Evolutionary conservation across 2,888 invertebrate genomes (phyloP), one percentile per base, ranked within the genome.

Genomic region (Eristalis intricaria): DNA sequence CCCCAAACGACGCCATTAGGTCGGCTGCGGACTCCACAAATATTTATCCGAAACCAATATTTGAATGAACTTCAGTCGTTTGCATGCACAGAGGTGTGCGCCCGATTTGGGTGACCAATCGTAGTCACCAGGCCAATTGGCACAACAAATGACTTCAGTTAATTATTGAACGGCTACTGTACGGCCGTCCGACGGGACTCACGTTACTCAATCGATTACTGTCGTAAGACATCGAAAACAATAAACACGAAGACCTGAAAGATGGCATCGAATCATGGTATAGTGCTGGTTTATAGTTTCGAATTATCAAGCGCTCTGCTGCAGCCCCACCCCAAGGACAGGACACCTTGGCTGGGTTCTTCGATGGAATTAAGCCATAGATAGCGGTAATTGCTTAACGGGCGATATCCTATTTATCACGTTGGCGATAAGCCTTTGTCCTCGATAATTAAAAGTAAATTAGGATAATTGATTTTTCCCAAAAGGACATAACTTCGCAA

Each of bases 191-290:
- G 32, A 32, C 32, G 32, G 32, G 26, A 60, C 60, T 23, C 5
- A 19, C 50, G 50, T 60, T 60, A 13, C 60, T 65, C 64, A 56
- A 75, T 69, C 58, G 75, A 81, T 70, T 50, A 1, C 13, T 61
- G 50, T 68, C 38, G 23, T 19, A 78, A 74, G 77, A 65, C 73
- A 66, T 77, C 60, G 10, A 29, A 75, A 60, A 38, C 69, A 70
- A 56, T 85, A 69, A 85, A 81, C 77, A 85, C 81, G 77, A 74
- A 64, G 8, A 77, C 64, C 58, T 76, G 61, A 82, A 71, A 70
- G 60, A 81, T 81, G 70, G 60, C 65, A 69, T 61, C 70, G 76
- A 70, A 76, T 81, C 82, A 76, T 81, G 75, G 64, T 68, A 76
- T 76, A 56, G 60, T 56, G 63, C 35, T 77, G 35, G 63, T 80